Evolutionary conservation across 2,888 invertebrate species (phyloP).

Genomic region (Mantis religiosa): DNA sequence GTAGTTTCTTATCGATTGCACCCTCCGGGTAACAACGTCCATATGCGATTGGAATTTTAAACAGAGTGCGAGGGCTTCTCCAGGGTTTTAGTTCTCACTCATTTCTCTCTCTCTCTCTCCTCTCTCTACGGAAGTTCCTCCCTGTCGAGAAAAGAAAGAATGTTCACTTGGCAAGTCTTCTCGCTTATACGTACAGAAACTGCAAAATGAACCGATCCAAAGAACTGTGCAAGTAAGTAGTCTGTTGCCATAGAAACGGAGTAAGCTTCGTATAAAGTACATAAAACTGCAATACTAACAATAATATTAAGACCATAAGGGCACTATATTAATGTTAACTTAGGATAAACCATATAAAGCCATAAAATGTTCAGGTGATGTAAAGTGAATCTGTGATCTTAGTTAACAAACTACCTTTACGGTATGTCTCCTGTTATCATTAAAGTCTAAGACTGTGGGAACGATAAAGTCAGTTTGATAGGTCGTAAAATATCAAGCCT

Average conservation of each 20-base stretch:
- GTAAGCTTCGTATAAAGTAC: neutral
- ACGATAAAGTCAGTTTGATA: too few species aligned
- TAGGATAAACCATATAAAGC: too few species aligned
- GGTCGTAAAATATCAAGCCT: too few species aligned
- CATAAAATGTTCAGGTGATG: too few species aligned
- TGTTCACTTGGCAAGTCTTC: neutral
- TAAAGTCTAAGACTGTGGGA: too few species aligned
- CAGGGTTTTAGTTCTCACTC: neutral
- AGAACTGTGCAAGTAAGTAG: neutral
- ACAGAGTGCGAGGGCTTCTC: neutral
- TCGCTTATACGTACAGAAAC: neutral
- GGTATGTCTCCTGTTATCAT: too few species aligned
- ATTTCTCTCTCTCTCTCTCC: neutral
- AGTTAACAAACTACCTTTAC: too few species aligned
- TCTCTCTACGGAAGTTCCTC: neutral
- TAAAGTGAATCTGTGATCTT: too few species aligned
- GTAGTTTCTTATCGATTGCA: neutral
- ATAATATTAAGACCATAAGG: too few species aligned
- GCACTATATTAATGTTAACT: too few species aligned
- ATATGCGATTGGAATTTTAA: neutral
- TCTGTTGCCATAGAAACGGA: too few species aligned
- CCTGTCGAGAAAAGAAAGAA: neutral
- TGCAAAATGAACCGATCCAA: neutral
- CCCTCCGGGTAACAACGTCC: neutral
- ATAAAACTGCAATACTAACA: too few species aligned